phyloP scores from a whole-genome alignment of 2,888 invertebrate species.

The Patella pellucida region DNA sequence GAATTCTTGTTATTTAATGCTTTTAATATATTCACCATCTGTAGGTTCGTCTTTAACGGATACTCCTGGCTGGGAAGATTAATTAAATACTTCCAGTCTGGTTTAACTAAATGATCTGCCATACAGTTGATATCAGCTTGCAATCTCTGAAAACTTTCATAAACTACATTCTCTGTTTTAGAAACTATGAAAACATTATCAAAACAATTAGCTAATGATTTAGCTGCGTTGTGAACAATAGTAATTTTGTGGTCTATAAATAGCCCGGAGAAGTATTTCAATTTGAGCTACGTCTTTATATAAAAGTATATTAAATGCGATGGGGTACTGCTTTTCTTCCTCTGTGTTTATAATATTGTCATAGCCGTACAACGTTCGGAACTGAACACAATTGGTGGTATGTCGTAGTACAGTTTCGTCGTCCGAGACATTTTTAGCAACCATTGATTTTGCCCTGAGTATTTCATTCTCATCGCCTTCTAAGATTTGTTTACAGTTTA shows the following conservation, averaged over 20 bases:
- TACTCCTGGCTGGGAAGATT: slow-evolving; percentile 67
- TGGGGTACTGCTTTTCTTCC: slow-evolving; percentile 56
- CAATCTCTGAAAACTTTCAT: slow-evolving; percentile 64
- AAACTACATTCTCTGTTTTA: slow-evolving; percentile 62
- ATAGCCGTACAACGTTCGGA: slow-evolving; percentile 44
- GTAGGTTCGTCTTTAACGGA: slow-evolving; percentile 67
- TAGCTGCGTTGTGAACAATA: slow-evolving; percentile 60
- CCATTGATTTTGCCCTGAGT: neutral
- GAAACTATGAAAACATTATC: slow-evolving; percentile 67
- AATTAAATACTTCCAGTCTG: slow-evolving; percentile 67
- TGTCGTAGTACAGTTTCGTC: neutral
- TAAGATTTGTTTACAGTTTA: neutral
- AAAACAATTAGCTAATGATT: slow-evolving; percentile 58
- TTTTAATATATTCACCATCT: slow-evolving; percentile 67
- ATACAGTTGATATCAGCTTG: slow-evolving; percentile 69
- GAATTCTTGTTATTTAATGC: slow-evolving; percentile 69
- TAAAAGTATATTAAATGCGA: slow-evolving; percentile 64
- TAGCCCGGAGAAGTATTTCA: slow-evolving; percentile 56
- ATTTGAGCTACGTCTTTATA: slow-evolving; percentile 61
- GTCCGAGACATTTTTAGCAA: neutral
- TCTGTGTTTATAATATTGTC: slow-evolving; percentile 17
- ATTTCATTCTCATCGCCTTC: neutral
- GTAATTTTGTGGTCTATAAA: slow-evolving; percentile 65
- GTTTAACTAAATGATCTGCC: slow-evolving; percentile 52
- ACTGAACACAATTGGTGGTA: slow-evolving; percentile 47